Conservation (phyloP, 2,113 vertebrate species). For the Phycodurus eques region DNA sequence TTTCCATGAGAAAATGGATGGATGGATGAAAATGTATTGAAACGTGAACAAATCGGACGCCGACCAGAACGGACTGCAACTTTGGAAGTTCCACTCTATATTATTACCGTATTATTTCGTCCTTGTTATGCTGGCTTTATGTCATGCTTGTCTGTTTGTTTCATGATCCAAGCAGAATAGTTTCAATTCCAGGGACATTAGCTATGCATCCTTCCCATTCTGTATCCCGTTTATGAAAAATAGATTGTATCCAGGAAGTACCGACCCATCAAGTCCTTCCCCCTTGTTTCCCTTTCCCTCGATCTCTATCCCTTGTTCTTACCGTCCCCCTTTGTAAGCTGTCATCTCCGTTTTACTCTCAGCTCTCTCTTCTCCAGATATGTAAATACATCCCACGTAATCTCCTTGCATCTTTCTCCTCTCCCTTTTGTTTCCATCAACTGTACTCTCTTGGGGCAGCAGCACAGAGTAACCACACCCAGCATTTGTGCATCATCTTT, state of each 20-base stretch:
- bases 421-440: slow-evolving; percentile 50
- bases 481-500: slow-evolving; percentile 24
- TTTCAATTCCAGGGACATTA: slow-evolving; percentile 42
- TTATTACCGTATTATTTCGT: no score
- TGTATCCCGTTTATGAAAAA: slow-evolving; percentile 70
- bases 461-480: slow-evolving; percentile 41
- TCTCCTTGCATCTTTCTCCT: slow-evolving; percentile 18
- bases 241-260: slow-evolving; percentile 74
- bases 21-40: no score
- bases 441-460: slow-evolving; percentile 25
- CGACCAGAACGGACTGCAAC: no score
- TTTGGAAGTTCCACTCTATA: no score
- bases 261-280: slow-evolving; percentile 37
- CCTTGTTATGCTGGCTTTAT: no score
- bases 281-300: not conserved
- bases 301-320: slow-evolving; percentile 1
- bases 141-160: no score
- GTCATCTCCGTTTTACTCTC: not conserved
- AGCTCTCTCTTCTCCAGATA: not conserved
- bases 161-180: no score
- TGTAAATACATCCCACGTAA: not conserved
- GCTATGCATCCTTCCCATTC: slow-evolving; percentile 44
- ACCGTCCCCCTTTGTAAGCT: not conserved
- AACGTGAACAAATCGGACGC: no score
- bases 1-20: no score